Conservation (phyloP, 2,113 vertebrate genomes). For the Corydoras maculifer region DNA sequence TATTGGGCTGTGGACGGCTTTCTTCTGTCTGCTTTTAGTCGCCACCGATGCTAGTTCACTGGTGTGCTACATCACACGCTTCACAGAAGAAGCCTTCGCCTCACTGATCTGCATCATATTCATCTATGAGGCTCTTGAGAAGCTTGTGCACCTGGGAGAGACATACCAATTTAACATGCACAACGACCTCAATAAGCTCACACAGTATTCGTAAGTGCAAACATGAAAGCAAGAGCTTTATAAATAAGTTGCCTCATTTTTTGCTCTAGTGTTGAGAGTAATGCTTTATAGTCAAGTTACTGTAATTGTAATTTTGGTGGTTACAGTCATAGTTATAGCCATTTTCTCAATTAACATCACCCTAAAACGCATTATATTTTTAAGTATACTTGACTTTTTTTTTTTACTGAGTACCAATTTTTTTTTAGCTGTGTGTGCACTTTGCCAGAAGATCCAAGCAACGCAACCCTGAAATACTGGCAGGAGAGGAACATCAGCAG, state of each 20-base stretch:
- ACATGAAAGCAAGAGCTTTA: background rate
- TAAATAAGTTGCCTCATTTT: no score
- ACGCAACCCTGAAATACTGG: constrained; percentile 80
- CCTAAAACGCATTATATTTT: no score
- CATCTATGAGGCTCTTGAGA: constrained; percentile 98
- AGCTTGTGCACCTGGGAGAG: constrained; percentile 89
- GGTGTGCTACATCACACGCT: constrained; percentile 97
- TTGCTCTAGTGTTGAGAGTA: no score
- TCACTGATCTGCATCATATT: constrained; percentile 98
- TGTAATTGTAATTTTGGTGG: no score
- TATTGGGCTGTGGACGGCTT: constrained; percentile 96
- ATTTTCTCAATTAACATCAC: background rate
- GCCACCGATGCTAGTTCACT: constrained; percentile 96
- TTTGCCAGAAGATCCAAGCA: constrained; percentile 83
- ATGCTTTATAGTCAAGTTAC: no score
- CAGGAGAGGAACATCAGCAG: constrained; percentile 78
- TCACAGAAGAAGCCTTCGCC: constrained; percentile 97
- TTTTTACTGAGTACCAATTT: background rate
- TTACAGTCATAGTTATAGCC: no score
- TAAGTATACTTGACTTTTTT: background rate
- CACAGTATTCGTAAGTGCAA: constrained; percentile 85
- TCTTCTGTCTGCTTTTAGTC: constrained; percentile 88
- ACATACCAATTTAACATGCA: constrained; percentile 95
- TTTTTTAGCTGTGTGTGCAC: constrained; percentile 80
- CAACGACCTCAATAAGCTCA: constrained; percentile 89